phyloP scores from a whole-genome alignment of 2,888 invertebrate genomes.

The Arge pagana region DNA sequence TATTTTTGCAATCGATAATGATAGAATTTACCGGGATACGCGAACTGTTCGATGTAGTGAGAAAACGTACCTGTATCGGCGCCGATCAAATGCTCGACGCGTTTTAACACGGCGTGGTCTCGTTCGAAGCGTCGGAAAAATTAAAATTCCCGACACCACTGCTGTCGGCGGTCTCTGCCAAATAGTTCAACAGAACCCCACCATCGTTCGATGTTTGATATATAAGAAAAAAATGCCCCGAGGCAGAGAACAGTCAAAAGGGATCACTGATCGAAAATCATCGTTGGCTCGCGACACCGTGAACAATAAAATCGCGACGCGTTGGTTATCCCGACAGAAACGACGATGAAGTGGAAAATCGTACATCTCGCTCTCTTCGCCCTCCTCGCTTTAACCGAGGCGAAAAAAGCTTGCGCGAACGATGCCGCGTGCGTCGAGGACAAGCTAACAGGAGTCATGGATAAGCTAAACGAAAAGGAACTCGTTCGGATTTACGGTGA shows the following conservation, averaged over 20 bases:
- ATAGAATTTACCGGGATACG: background rate
- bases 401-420: constrained; percentile 2
- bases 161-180: constrained; percentile 50
- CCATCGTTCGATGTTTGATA: constrained; percentile 43
- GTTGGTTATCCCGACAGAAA: background rate
- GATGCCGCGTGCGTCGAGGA: constrained; percentile 35
- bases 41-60: background rate
- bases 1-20: too few species aligned
- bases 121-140: constrained; percentile 34
- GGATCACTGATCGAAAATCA: constrained; percentile 13
- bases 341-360: constrained; percentile 37
- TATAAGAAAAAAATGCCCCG: constrained; percentile 51
- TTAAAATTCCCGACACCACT: constrained; percentile 52
- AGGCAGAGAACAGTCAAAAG: constrained; percentile 49
- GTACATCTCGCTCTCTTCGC: constrained; percentile 23
- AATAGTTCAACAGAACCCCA: constrained; percentile 54
- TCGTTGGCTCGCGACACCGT: too few species aligned
- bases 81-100: constrained; percentile 16
- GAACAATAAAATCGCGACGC: background rate
- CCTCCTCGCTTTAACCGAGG: constrained; percentile 1
- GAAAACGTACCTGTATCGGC: constrained; percentile 6
- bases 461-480: constrained; percentile 42
- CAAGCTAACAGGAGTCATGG: constrained; percentile 44
- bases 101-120: constrained; percentile 43
- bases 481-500: constrained; percentile 46